Conservation (phyloP, 2,797 vertebrate species). For the Neopelma chrysocephalum region DNA sequence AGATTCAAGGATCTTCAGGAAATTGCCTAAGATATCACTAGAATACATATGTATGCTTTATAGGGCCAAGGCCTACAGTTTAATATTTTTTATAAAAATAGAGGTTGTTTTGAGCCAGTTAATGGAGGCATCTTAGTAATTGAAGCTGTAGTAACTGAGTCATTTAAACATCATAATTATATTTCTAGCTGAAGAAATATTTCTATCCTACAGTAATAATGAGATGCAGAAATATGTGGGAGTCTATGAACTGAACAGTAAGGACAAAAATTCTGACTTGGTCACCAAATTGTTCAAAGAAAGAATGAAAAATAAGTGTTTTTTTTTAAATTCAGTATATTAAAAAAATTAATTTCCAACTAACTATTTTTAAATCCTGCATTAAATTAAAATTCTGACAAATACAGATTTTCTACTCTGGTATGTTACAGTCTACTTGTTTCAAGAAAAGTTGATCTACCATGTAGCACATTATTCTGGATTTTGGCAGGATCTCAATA, state of each 20-base stretch:
- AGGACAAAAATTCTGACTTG: not conserved
- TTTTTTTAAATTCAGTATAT: not conserved
- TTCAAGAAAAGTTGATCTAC: not conserved
- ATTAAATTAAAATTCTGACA: not conserved
- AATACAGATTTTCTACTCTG: not conserved
- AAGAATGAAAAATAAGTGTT: not conserved
- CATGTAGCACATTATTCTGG: not conserved
- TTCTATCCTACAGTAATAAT: not conserved
- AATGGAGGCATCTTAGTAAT: not conserved
- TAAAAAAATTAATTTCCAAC: not conserved
- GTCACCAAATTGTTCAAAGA: not conserved
- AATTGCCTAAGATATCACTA: not conserved
- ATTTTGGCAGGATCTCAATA: not conserved
- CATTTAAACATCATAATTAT: not conserved
- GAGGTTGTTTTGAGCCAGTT: not conserved
- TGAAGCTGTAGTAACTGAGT: not conserved
- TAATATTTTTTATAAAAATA: not conserved
- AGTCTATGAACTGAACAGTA: not conserved
- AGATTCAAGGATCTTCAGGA: not conserved
- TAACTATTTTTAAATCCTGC: not conserved
- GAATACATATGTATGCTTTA: accelerated
- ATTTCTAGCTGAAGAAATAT: not conserved
- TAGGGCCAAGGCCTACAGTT: not conserved
- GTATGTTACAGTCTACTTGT: not conserved
- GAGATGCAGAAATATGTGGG: not conserved